Evolutionary conservation across 2,888 invertebrate species (phyloP), one percentile per base, ranked within the genome.

Genomic region (Temnothorax ravouxi): DNA sequence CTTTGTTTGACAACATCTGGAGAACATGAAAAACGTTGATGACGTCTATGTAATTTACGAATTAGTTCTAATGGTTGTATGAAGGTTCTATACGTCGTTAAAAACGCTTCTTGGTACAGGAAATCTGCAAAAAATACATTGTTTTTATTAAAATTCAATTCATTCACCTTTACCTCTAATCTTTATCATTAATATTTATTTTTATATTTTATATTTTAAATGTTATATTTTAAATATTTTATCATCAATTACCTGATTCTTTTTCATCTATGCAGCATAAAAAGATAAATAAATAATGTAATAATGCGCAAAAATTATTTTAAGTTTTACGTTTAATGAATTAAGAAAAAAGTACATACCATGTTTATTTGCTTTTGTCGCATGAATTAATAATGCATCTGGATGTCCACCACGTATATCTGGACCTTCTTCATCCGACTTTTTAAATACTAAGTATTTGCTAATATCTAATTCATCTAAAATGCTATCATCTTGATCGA

Each of bases 81-180:
- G 96, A 99, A 99, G 86, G 99, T 99, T 91, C 99, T 96, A 95
- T 99, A 99, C 85, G 99, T 99, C 79, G 99, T 98, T 91, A 99
- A 96, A 95, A 99, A 99, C 88, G 99, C 99, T 96, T 99, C 99
- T 96, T 99, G 98, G 95, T 98, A 99, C 95, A 98, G 96, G 95
- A 98, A 98, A 95, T 98, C 98, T 98, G 96, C 34, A 94, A 85
- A 54, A 64, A 38, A 11, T 8, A 6, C 18, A 75, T 21, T 13
- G 0, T 54, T 21, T 29, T 59, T 21, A 56, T 72, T 21, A 52
- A 83, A 56, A 6, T 5, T 59, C 6, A 64, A 15, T 66, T 47
- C n/a, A 67, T 50, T 8, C 4, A 41, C 3, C 13, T 62, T 15
- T 13, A 62, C n/a, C 15, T 21, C 2, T 21, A 41, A 41, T 21